Evolutionary conservation across 2,797 vertebrate species (phyloP).

Genomic region (Pteronotus mesoamericanus): DNA sequence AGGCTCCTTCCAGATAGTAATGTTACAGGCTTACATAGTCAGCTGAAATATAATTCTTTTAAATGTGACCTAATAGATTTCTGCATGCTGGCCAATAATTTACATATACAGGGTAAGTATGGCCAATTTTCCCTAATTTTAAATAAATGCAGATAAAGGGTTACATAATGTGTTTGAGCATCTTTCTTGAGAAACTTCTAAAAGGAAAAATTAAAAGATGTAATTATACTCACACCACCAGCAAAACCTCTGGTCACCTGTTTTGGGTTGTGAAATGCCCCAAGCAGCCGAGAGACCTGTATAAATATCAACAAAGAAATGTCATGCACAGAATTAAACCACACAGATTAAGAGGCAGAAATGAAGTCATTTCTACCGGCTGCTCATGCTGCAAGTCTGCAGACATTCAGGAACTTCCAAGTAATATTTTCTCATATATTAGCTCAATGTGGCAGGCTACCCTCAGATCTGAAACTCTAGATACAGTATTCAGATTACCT

Average conservation of each 20-base stretch:
- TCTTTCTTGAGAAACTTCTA: conserved; percentile 83
- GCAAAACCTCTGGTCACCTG: conserved; percentile 87
- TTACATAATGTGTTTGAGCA: conserved; percentile 34
- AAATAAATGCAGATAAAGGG: conserved; percentile 8
- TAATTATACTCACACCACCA: conserved; percentile 89
- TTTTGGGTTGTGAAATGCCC: conserved; percentile 85
- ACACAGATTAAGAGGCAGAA: not conserved
- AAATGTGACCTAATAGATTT: not conserved
- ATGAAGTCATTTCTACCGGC: not conserved
- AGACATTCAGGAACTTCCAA: not conserved
- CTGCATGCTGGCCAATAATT: conserved; percentile 11
- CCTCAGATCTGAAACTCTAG: not conserved
- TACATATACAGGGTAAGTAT: not conserved
- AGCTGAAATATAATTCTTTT: conserved; percentile 23
- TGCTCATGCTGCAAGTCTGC: not conserved
- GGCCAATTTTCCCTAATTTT: conserved; percentile 36
- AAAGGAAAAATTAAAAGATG: conserved; percentile 73
- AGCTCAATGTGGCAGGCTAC: not conserved
- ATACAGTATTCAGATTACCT: not conserved
- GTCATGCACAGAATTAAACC: not conserved
- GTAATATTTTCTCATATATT: not conserved
- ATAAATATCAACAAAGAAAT: conserved; percentile 56
- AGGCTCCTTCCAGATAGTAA: conserved; percentile 27
- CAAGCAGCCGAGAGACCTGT: conserved; percentile 89
- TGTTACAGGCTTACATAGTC: not conserved